Evolutionary conservation across 2,113 vertebrate species (phyloP).

Genomic region (Sapayoa aenigma): DNA sequence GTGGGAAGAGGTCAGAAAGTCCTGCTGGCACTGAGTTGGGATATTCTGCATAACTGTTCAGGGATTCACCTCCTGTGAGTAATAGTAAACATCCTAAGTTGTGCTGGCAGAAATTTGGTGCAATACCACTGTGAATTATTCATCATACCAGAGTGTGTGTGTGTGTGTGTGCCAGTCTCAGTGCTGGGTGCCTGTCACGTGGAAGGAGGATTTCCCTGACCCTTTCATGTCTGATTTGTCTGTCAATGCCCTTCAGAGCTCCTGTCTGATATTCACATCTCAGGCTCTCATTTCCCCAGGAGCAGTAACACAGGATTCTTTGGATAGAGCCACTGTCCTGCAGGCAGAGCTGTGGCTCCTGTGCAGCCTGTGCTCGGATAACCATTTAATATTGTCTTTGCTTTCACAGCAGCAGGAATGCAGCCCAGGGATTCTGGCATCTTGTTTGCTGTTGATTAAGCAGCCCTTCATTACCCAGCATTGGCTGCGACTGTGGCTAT

Average conservation of each 20-base stretch:
- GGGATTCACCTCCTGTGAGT: slow-evolving; percentile 65
- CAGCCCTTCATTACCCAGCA: neutral
- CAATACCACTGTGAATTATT: neutral
- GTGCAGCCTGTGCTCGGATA: neutral
- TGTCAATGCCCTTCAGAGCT: neutral
- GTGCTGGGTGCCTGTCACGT: neutral
- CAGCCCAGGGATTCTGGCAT: neutral
- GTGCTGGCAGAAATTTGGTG: neutral
- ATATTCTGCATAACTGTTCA: slow-evolving; percentile 45
- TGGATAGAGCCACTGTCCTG: neutral
- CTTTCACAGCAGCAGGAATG: neutral
- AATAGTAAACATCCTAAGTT: slow-evolving; percentile 19
- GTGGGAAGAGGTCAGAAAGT: neutral
- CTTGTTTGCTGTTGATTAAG: neutral
- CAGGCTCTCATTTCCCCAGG: neutral
- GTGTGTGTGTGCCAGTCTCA: neutral
- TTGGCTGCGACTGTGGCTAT: neutral
- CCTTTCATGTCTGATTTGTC: neutral
- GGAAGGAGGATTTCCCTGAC: neutral
- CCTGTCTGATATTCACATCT: neutral
- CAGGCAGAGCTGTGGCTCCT: neutral
- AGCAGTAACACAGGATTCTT: neutral
- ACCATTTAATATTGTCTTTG: neutral
- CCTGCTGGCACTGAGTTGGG: neutral
- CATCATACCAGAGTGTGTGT: neutral